Conservation (phyloP, 2,113 vertebrate genomes). For the Zosterops borbonicus region DNA sequence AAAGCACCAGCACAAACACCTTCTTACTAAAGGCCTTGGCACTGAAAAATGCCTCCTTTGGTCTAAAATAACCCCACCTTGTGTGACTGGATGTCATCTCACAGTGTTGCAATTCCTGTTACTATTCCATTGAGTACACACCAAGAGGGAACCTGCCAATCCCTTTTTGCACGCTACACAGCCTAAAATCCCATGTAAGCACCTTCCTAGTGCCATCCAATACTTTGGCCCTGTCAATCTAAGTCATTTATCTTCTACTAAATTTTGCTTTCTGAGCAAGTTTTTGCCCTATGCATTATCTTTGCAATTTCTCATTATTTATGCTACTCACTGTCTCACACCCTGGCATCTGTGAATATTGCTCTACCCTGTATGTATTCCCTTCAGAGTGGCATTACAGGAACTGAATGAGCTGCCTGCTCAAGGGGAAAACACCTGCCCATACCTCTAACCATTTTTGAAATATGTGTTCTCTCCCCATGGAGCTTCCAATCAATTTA, state of each 20-base stretch:
- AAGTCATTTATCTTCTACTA: background rate
- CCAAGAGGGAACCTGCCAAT: background rate
- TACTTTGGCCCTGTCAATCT: background rate
- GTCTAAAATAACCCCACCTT: background rate
- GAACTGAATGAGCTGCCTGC: background rate
- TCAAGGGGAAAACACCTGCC: background rate
- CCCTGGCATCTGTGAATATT: too few relatives aligned
- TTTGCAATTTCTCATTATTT: background rate
- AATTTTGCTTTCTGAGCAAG: background rate
- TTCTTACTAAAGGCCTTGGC: background rate
- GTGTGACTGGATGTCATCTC: background rate
- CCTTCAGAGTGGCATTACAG: background rate
- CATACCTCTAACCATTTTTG: background rate
- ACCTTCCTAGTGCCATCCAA: background rate
- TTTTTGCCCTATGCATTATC: background rate
- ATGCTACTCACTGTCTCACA: background rate
- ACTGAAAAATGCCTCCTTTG: background rate
- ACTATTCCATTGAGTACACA: background rate
- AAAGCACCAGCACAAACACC: background rate
- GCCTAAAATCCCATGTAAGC: fast-evolving
- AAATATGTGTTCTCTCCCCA: background rate
- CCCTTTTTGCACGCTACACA: background rate
- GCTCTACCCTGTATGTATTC: fast-evolving
- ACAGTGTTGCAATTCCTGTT: background rate
- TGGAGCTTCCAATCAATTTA: conserved; percentile 9